Conservation (phyloP, 2,797 vertebrate genomes). For the Lacerta viridis region DNA sequence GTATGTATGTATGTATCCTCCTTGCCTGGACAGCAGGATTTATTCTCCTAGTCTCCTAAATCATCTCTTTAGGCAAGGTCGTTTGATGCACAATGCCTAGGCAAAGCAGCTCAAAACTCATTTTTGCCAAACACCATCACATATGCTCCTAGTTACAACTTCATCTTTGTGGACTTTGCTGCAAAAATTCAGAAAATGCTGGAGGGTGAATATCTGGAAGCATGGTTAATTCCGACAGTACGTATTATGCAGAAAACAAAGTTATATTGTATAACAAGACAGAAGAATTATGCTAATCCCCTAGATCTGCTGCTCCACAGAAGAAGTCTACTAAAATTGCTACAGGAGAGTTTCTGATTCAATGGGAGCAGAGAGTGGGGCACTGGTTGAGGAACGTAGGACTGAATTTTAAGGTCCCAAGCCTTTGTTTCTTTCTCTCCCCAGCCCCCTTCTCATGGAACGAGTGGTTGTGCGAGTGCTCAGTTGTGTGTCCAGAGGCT, state of each 20-base stretch:
- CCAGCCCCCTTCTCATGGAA: too few relatives aligned
- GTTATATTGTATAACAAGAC: neutral
- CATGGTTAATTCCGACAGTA: neutral
- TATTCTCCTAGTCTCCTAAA: neutral
- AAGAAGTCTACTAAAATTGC: neutral
- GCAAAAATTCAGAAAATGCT: neutral
- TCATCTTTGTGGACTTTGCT: neutral
- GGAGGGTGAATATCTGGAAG: neutral
- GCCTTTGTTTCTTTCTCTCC: neutral
- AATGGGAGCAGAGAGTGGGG: neutral
- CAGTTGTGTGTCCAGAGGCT: too few relatives aligned
- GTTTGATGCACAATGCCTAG: neutral
- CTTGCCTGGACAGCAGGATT: neutral
- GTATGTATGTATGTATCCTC: too few relatives aligned
- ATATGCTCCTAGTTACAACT: neutral
- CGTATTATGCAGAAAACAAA: neutral
- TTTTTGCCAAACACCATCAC: neutral
- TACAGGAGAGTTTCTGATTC: neutral
- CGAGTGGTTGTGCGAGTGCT: too few relatives aligned
- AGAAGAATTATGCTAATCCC: neutral
- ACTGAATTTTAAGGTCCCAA: neutral
- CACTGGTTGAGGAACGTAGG: neutral
- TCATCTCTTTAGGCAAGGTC: neutral
- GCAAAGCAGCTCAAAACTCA: neutral
- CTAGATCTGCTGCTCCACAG: neutral